phyloP scores from a whole-genome alignment of 2,113 vertebrate species.

The Athene noctua region DNA sequence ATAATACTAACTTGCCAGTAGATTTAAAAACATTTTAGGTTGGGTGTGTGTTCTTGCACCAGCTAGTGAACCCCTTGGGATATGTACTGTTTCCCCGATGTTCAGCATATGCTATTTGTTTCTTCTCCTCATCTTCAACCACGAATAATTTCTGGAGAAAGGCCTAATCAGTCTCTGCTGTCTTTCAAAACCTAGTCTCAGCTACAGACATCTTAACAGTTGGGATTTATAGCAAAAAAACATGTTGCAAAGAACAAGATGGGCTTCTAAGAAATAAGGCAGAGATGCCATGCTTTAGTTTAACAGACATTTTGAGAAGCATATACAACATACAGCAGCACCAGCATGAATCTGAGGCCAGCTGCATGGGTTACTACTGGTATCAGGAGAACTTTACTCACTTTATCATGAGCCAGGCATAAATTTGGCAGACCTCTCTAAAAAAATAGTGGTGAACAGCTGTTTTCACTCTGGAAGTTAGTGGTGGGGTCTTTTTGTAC shows the following conservation, averaged over 20 bases:
- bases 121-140: not conserved
- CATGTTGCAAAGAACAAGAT: not conserved
- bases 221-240: not conserved
- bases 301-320: not conserved
- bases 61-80: not conserved
- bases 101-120: not conserved
- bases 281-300: not conserved
- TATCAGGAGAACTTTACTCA: not conserved
- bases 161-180: not conserved
- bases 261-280: not conserved
- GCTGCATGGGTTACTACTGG: not conserved
- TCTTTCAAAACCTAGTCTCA: not conserved
- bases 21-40: not conserved
- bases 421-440: not conserved
- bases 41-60: not conserved
- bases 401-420: not conserved
- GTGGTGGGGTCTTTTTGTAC: rapidly evolving
- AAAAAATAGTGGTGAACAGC: not conserved
- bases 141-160: not conserved
- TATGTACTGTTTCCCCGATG: not conserved
- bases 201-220: not conserved
- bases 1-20: not conserved
- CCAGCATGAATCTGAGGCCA: not conserved
- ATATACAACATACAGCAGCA: not conserved
- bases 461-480: not conserved